Base-by-base conservation (phyloP, 2,888 invertebrate genomes). In the Chrysotoxum bicinctum region DNA sequence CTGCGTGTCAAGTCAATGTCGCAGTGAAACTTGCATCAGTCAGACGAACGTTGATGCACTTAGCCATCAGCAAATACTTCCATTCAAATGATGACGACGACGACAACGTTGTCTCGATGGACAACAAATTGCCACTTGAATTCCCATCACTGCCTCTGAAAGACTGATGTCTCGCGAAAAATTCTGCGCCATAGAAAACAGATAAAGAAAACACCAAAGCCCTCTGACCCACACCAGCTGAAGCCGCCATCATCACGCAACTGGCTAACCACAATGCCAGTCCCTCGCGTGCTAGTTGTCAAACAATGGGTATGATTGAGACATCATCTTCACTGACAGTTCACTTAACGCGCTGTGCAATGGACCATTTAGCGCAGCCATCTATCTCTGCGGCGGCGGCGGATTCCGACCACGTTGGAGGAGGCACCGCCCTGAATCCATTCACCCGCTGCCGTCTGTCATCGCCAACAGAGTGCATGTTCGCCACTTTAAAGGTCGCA, bases 221-320 rank as follows among this genome's bases (percentile, higher is more conserved):
- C 32, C 32, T 35, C 43, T 26, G 64, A 45, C 19, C 60, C 45
- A 54, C n/a, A 19, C 19, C 30, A 43, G 10, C 30, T 64, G 56
- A 35, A 60, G 10, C 60, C 43, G 32, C 32, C 45, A 66, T 23
- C 48, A 73, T 68, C 56, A 56, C 45, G 16, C 37, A 56, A 43
- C 40, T 12, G 12, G 16, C 48, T 14, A 16, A 76, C 30, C 58
- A 78, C 73, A 78, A 83, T 69, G 69, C 64, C 50, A 74, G 78
- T 78, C 54, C 69, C 73, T 78, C 83, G 83, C 78, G 83, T 83
- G 83, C 78, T 78, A 79, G 78, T 83, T 83, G 83, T 83, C 83
- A 83, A 83, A 78, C 83, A 83, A 83, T 83, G 83, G 78, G 62
- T 54, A 83, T 83, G 83, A 83, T 83, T 83, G 83, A 83, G 83